phyloP scores from a whole-genome alignment of 2,797 vertebrate genomes.

The Poeciliopsis turneri region DNA sequence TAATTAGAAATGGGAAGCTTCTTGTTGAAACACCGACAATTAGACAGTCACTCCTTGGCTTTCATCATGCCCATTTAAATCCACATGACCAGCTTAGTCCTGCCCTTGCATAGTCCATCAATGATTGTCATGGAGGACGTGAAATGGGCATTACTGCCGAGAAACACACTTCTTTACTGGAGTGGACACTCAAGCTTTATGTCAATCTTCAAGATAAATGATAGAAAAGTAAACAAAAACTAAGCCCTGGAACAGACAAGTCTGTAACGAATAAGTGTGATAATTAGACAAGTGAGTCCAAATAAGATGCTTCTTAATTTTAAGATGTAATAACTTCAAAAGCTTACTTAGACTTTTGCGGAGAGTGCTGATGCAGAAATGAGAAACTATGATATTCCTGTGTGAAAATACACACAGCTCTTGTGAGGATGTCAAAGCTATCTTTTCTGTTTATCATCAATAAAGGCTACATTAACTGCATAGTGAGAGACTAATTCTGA shows the following conservation, averaged over 20 bases:
- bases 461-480: background rate
- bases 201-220: slow-evolving; percentile 44
- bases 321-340: slow-evolving; percentile 10
- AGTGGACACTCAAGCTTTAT: slow-evolving; percentile 40
- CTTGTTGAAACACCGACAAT: slow-evolving; percentile 47
- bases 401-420: background rate
- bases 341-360: background rate
- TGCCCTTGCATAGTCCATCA: slow-evolving; percentile 45
- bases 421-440: background rate
- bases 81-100: slow-evolving; percentile 39
- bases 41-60: slow-evolving; percentile 42
- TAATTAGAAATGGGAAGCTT: slow-evolving; percentile 52
- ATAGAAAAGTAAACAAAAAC: slow-evolving; percentile 34
- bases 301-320: slow-evolving; percentile 21
- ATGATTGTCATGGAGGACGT: slow-evolving; percentile 56
- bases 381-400: background rate
- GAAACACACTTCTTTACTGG: slow-evolving; percentile 51
- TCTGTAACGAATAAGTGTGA: background rate
- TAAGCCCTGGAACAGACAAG: slow-evolving; percentile 13
- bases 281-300: slow-evolving; percentile 7
- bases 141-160: slow-evolving; percentile 44
- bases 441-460: background rate
- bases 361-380: background rate
- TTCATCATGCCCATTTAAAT: slow-evolving; percentile 49
- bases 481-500: background rate